phyloP scores from a whole-genome alignment of 1,140 invertebrate species.

The Heterodera carotae region DNA sequence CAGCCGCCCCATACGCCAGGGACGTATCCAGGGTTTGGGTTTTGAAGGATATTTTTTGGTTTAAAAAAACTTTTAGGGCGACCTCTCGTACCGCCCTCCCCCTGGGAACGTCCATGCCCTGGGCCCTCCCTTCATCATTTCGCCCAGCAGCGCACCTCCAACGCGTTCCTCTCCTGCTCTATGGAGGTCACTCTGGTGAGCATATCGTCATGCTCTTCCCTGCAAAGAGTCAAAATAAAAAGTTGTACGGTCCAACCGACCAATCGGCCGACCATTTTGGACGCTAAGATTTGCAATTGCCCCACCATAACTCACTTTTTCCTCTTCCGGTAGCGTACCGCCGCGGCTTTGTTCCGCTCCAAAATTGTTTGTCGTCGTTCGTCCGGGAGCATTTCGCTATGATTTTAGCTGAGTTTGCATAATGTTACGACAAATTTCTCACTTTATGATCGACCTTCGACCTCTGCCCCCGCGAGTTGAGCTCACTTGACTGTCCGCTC shows the following conservation, averaged over 20 bases:
- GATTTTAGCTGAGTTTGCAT: neutral
- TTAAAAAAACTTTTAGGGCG: no score
- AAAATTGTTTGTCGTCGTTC: constrained; percentile 52
- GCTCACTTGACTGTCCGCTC: constrained; percentile 39
- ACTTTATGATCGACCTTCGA: constrained; percentile 42
- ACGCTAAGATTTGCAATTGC: neutral
- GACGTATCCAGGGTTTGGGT: no score
- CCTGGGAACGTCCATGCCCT: no score
- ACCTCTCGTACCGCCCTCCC: no score
- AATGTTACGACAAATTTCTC: neutral
- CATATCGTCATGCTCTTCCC: constrained; percentile 52
- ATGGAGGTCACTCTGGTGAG: constrained; percentile 43
- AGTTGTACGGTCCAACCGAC: neutral
- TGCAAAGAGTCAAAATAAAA: constrained; percentile 10
- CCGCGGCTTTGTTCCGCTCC: constrained; percentile 54
- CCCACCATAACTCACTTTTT: constrained; percentile 44
- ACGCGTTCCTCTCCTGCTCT: constrained; percentile 49
- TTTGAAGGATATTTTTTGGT: no score
- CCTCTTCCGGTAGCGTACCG: constrained; percentile 55
- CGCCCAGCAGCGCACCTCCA: no score
- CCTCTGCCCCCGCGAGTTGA: constrained; percentile 50
- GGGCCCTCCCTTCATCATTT: no score
- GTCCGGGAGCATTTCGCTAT: constrained; percentile 52
- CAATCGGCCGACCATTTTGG: no score
- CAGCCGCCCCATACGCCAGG: no score